These are phyloP conservation scores for Gymnopithys bicolor DNA, from an alignment of 2,797 vertebrate genomes.

Conservation along the genomic window DNA sequence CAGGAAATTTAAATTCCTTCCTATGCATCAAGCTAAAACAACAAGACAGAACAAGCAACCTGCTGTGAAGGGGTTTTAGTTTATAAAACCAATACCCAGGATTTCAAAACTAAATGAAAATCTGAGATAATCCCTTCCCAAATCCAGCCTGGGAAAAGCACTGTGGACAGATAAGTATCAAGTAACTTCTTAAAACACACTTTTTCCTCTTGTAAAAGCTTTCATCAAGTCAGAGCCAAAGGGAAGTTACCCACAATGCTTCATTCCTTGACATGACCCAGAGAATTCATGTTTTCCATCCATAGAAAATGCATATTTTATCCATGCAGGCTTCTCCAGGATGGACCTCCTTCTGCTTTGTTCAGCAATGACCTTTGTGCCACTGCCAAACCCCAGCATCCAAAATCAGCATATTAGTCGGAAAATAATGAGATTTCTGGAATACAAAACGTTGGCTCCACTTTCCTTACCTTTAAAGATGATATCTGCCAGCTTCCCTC, in stretches of 20 bases:
- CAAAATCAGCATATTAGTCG: constrained; percentile 17
- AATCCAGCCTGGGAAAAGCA: constrained; percentile 63
- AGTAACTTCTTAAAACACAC: constrained; percentile 51
- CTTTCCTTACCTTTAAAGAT: constrained; percentile 28
- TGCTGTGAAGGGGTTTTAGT: constrained; percentile 34
- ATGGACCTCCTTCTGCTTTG: constrained; percentile 22
- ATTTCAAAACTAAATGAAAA: constrained; percentile 68
- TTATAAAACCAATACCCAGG: constrained; percentile 62
- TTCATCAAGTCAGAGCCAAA: not conserved
- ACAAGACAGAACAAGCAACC: constrained; percentile 56
- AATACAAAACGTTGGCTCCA: constrained; percentile 18
- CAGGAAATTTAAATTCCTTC: constrained; percentile 55
- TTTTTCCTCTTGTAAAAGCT: constrained; percentile 47
- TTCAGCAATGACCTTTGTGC: constrained; percentile 22
- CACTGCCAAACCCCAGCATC: constrained; percentile 7
- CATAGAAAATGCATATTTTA: not conserved
- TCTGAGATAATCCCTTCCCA: constrained; percentile 67
- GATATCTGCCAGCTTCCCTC: not conserved
- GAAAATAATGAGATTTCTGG: constrained; percentile 57
- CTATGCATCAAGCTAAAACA: constrained; percentile 55
- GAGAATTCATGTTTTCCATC: not conserved
- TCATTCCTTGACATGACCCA: not conserved
- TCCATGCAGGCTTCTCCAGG: not conserved
- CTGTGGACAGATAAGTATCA: constrained; percentile 59
- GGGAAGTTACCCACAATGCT: constrained; percentile 27